Percentiles rank a stretch among this genome's conserved stretches.
phyloP scores from a whole-genome alignment of 2,113 vertebrate genomes.

The Tachysurus fulvidraco region DNA sequence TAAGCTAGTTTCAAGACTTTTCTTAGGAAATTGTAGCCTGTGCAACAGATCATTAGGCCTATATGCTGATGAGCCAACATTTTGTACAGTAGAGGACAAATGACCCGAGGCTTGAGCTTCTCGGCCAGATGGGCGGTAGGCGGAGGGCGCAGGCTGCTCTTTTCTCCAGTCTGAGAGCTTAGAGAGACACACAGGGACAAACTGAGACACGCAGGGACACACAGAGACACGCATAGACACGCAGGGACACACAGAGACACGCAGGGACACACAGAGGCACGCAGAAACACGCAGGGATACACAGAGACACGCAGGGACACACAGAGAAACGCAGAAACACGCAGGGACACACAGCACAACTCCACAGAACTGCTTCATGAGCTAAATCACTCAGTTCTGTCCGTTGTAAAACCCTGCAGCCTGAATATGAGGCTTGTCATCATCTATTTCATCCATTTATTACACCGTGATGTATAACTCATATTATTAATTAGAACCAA shows the following conservation, averaged over 20 bases:
- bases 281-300: not conserved
- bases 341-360: not conserved
- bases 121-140: slow-evolving; percentile 50
- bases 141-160: slow-evolving; percentile 49
- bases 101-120: slow-evolving; percentile 37
- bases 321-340: not conserved
- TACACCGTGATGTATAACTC: not conserved
- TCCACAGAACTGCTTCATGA: not conserved
- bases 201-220: not conserved
- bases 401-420: not conserved
- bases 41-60: slow-evolving; percentile 25
- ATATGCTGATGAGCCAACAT: slow-evolving; percentile 30
- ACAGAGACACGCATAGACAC: not conserved
- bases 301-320: too few relatives aligned
- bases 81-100: slow-evolving; percentile 26
- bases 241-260: not conserved
- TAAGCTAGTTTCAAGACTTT: not conserved
- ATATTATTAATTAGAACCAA: not conserved
- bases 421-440: too few relatives aligned
- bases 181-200: not conserved
- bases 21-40: not conserved
- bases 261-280: not conserved
- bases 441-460: not conserved
- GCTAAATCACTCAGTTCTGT: not conserved
- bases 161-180: slow-evolving; percentile 60